phyloP scores from a whole-genome alignment of 2,797 vertebrate genomes.

The Petrocephalus sullivani region DNA sequence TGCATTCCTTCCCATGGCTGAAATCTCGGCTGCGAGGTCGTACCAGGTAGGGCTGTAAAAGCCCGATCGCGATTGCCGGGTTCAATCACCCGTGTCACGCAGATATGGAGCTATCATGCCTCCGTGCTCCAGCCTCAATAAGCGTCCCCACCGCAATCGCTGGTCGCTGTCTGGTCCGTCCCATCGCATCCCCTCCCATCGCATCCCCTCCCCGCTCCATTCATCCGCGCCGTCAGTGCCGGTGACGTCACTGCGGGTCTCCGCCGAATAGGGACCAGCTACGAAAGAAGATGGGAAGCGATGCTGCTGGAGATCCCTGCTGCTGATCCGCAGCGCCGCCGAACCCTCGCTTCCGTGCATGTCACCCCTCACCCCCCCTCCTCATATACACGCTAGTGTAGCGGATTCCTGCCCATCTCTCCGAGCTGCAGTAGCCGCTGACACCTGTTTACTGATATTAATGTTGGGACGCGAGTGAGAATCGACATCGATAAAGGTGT shows the following conservation, averaged over 20 bases:
- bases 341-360: constrained; percentile 26
- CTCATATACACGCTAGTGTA: background rate
- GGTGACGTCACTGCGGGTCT: constrained; percentile 28
- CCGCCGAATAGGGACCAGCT: constrained; percentile 20
- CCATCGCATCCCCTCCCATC: too few species aligned
- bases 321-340: constrained; percentile 26
- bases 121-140: background rate
- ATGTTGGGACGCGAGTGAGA: constrained; percentile 14
- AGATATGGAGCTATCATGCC: background rate
- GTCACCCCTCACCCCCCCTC: constrained; percentile 15
- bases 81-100: background rate
- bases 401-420: background rate
- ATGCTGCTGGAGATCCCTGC: constrained; percentile 11
- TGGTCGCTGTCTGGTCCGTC: background rate
- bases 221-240: background rate
- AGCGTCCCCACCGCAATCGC: background rate
- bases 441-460: constrained; percentile 15
- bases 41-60: background rate
- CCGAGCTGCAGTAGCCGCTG: constrained; percentile 10
- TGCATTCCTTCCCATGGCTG: background rate
- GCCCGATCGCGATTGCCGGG: background rate
- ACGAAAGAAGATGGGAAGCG: constrained; percentile 2
- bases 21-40: background rate
- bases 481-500: constrained; percentile 17
- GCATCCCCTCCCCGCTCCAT: background rate